Conservation (phyloP, 2,797 vertebrate genomes). For the Neostethus bicornis region DNA sequence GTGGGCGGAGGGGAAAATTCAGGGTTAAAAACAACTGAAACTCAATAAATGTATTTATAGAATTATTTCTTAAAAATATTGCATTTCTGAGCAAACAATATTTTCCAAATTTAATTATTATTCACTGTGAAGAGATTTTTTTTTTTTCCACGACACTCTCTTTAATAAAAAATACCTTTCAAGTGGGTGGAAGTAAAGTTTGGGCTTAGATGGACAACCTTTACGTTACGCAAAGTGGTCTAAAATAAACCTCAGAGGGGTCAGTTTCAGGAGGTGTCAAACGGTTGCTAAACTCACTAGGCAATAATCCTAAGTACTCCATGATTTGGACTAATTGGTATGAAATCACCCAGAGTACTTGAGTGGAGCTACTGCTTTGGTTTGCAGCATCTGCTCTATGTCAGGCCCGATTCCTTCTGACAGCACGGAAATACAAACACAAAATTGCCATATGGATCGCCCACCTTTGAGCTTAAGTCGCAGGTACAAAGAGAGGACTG, state of each 20-base stretch:
- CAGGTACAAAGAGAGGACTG: constrained; percentile 64
- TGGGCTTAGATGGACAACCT: constrained; percentile 59
- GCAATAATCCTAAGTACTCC: constrained; percentile 81
- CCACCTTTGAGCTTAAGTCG: constrained; percentile 70
- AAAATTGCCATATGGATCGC: constrained; percentile 61
- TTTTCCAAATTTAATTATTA: too few relatives aligned
- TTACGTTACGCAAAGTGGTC: constrained; percentile 40
- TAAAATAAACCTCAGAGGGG: constrained; percentile 63
- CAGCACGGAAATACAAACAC: constrained; percentile 76
- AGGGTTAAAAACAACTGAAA: too few relatives aligned
- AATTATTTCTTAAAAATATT: too few relatives aligned
- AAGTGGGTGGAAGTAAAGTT: constrained; percentile 50
- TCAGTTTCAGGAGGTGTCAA: constrained; percentile 77
- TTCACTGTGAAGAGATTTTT: too few relatives aligned
- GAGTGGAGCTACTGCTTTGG: constrained; percentile 73
- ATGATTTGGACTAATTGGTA: constrained; percentile 83
- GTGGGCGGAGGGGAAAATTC: too few relatives aligned
- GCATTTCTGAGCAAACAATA: too few relatives aligned
- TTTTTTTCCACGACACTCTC: too few relatives aligned
- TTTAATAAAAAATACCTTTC: not conserved
- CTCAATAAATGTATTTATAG: too few relatives aligned
- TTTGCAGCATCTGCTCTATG: constrained; percentile 73
- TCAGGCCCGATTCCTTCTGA: constrained; percentile 79
- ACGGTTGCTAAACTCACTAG: constrained; percentile 76
- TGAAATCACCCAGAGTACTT: constrained; percentile 79